phyloP scores from a whole-genome alignment of 2,888 invertebrate species.

The Cryptocheilus praepositus region DNA sequence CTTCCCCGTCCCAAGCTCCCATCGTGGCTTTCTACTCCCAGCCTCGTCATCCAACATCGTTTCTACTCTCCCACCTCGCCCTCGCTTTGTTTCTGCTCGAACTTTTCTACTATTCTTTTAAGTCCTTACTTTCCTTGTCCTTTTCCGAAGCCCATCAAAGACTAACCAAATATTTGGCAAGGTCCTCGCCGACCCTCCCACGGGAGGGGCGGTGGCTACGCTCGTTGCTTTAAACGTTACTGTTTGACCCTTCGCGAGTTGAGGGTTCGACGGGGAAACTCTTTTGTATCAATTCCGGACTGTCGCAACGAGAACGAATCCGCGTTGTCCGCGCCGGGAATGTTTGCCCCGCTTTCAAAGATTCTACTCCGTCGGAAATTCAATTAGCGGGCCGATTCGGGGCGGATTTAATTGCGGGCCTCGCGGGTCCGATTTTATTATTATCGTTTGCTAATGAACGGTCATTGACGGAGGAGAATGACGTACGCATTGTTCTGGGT shows the following conservation, averaged over 20 bases:
- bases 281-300: slow-evolving; percentile 58
- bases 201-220: slow-evolving; percentile 17
- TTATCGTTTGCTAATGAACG: no score
- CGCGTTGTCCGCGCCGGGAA: neutral
- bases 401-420: no score
- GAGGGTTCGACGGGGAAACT: slow-evolving; percentile 39
- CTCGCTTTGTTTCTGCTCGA: slow-evolving; percentile 4
- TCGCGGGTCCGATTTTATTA: no score
- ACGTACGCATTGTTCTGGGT: no score
- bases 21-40: slow-evolving; percentile 20
- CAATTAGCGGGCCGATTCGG: no score
- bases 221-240: slow-evolving; percentile 52
- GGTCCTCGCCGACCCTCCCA: slow-evolving; percentile 56
- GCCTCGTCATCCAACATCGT: slow-evolving; percentile 34
- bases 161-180: slow-evolving; percentile 73
- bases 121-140: slow-evolving; percentile 46
- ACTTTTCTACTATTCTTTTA: slow-evolving; percentile 7
- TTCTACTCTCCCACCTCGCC: slow-evolving; percentile 21
- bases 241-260: slow-evolving; percentile 39
- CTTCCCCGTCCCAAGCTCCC: slow-evolving; percentile 20
- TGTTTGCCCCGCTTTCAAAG: no score
- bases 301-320: slow-evolving; percentile 40
- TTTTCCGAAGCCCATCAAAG: slow-evolving; percentile 66
- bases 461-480: no score
- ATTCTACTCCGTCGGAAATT: no score